A percentile compares a stretch with the other conserved stretches of the same genome.
Evolutionary conservation across 2,797 vertebrate species (phyloP).

Genomic region (Apodemus agrarius): DNA sequence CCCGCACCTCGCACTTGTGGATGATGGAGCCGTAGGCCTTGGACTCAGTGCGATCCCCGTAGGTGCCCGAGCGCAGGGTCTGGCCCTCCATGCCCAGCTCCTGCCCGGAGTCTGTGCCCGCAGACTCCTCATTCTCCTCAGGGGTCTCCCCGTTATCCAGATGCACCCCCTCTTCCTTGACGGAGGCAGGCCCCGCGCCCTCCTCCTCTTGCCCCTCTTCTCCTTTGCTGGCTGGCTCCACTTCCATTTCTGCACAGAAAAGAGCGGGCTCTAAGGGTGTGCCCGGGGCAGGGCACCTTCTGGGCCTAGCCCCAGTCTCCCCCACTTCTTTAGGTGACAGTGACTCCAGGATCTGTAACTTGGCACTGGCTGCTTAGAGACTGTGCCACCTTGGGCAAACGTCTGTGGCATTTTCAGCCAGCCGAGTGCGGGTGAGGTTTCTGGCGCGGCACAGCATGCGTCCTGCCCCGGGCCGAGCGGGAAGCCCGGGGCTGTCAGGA

Average conservation of each 20-base stretch:
- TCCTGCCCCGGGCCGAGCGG: background rate
- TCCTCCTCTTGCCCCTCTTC: conserved; percentile 78
- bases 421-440: background rate
- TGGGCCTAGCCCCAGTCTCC: background rate
- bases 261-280: fast-evolving
- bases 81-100: conserved; percentile 84
- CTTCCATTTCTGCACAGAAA: conserved; percentile 75
- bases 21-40: conserved; percentile 96
- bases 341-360: background rate
- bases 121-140: conserved; percentile 83
- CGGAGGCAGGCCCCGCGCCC: conserved; percentile 53
- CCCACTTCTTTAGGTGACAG: background rate
- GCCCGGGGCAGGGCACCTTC: background rate
- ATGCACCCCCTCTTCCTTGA: conserved; percentile 57
- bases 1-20: conserved; percentile 96
- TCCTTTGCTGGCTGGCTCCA: conserved; percentile 82
- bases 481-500: background rate
- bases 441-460: background rate
- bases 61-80: conserved; percentile 86
- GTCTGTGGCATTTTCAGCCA: background rate
- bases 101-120: conserved; percentile 85
- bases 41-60: conserved; percentile 93
- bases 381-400: background rate
- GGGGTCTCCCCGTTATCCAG: conserved; percentile 75
- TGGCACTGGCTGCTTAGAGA: background rate